These are phyloP conservation scores for Nothoprocta perdicaria DNA, from an alignment of 2,113 vertebrate genomes.

Conservation along the genomic window DNA sequence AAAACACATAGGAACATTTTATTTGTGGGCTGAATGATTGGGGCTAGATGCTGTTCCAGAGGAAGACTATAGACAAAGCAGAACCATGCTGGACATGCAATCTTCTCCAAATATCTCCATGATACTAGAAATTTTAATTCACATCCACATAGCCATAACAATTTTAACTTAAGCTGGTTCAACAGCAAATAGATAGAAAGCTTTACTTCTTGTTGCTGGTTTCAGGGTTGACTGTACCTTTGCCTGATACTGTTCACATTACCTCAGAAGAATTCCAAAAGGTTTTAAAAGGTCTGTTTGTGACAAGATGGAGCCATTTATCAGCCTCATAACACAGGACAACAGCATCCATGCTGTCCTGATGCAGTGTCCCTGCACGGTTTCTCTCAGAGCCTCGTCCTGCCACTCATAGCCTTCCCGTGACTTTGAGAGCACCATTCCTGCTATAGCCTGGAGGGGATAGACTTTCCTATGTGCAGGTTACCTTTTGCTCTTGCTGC, in stretches of 20 bases:
- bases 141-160: background rate
- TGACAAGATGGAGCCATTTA: background rate
- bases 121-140: background rate
- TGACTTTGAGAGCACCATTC: background rate
- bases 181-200: background rate
- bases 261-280: background rate
- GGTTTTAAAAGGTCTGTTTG: background rate
- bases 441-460: fast-evolving
- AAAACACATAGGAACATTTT: background rate
- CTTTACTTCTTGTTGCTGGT: background rate
- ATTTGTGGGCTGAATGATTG: background rate
- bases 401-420: background rate
- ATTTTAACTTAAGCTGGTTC: background rate
- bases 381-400: background rate
- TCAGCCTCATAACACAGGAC: background rate
- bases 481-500: background rate
- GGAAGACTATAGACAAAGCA: background rate
- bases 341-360: background rate
- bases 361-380: background rate
- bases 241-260: background rate
- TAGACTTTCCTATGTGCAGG: background rate
- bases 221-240: background rate
- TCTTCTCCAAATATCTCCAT: background rate
- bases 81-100: background rate
- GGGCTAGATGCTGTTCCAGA: background rate